Evolutionary conservation across 2,113 vertebrate species (phyloP).

Genomic region (Eidolon helvum): DNA sequence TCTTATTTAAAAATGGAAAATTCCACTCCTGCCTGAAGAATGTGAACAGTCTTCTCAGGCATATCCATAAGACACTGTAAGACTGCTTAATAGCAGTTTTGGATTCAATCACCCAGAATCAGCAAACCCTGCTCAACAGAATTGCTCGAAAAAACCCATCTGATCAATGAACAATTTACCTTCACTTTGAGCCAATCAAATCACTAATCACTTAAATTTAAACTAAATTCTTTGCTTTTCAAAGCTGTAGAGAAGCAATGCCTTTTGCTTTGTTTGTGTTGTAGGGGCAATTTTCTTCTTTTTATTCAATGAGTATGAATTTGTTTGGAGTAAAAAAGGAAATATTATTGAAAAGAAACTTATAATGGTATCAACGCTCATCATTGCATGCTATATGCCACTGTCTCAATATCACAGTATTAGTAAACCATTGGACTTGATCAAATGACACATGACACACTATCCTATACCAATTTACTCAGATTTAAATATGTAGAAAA

Average conservation of each 20-base stretch:
- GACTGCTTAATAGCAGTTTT: background rate
- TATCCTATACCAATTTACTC: background rate
- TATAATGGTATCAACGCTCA: background rate
- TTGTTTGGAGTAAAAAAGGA: background rate
- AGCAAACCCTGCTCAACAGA: background rate
- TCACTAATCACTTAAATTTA: background rate
- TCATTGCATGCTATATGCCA: background rate
- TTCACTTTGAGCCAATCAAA: background rate
- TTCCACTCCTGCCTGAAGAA: background rate
- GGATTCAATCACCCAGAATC: background rate
- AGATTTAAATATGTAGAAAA: background rate
- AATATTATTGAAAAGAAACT: background rate
- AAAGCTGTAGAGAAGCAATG: background rate
- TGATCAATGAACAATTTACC: background rate
- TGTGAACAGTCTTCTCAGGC: background rate
- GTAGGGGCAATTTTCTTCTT: background rate
- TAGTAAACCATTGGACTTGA: background rate
- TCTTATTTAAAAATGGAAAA: background rate
- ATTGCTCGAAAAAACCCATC: background rate
- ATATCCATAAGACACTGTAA: background rate
- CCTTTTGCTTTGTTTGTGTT: background rate
- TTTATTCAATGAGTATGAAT: background rate
- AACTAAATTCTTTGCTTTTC: background rate
- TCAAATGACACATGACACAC: background rate
- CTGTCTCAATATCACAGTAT: background rate